phyloP scores from a whole-genome alignment of 2,113 vertebrate species.

The Poecilia latipinna region DNA sequence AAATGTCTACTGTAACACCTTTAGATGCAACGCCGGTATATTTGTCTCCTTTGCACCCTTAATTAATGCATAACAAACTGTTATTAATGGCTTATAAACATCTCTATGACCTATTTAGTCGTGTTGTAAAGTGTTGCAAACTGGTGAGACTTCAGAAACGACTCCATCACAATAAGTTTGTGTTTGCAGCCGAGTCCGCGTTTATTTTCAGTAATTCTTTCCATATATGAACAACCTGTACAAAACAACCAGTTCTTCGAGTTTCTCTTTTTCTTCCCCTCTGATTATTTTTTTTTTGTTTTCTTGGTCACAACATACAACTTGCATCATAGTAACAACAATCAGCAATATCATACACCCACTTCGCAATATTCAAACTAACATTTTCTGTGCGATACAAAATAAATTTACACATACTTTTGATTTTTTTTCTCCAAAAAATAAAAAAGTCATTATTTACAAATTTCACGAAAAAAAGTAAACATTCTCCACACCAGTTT shows the following conservation, averaged over 20 bases:
- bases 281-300: conserved; percentile 76
- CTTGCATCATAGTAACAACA: conserved; percentile 86
- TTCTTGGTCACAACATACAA: conserved; percentile 70
- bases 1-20: too few relatives aligned
- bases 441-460: conserved; percentile 88
- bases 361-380: conserved; percentile 86
- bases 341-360: conserved; percentile 86
- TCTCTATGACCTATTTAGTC: too few relatives aligned
- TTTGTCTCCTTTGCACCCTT: too few relatives aligned
- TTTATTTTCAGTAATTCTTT: conserved; percentile 88
- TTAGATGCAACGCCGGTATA: too few relatives aligned
- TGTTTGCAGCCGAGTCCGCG: conserved; percentile 60
- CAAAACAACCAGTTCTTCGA: conserved; percentile 84
- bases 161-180: not conserved
- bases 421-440: conserved; percentile 81
- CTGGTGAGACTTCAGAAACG: too few relatives aligned
- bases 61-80: too few relatives aligned
- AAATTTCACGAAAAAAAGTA: conserved; percentile 85
- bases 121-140: too few relatives aligned
- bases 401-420: conserved; percentile 86
- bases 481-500: conserved; percentile 83
- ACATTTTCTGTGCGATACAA: conserved; percentile 89
- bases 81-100: too few relatives aligned
- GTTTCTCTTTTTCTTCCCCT: conserved; percentile 77
- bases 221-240: conserved; percentile 91